Percentiles rank a stretch among this genome's conserved stretches.
phyloP scores from a whole-genome alignment of 2,888 invertebrate genomes.

The Apomyelois bistriatella region DNA sequence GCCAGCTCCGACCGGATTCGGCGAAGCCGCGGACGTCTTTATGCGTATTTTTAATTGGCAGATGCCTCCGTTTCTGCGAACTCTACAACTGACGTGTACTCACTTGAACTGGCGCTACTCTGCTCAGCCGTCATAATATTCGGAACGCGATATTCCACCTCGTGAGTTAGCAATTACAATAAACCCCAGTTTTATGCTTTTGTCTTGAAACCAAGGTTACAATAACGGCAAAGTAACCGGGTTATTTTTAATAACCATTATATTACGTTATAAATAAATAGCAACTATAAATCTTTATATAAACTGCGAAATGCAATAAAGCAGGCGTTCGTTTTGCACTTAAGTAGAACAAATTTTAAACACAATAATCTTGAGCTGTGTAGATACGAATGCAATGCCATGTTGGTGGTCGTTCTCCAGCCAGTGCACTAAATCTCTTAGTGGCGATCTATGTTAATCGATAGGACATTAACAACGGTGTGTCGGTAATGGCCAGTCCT shows the following conservation, averaged over 20 bases:
- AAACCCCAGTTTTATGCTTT: constrained; percentile 12
- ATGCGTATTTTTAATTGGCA: constrained; percentile 49
- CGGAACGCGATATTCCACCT: constrained; percentile 24
- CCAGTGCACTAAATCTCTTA: constrained; percentile 53
- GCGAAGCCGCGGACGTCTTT: constrained; percentile 17
- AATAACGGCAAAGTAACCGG: constrained; percentile 11
- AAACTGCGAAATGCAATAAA: constrained; percentile 2
- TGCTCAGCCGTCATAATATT: not conserved
- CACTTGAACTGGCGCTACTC: not conserved
- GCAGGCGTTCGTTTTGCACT: not conserved
- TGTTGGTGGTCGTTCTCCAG: constrained; percentile 32
- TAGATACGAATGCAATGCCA: constrained; percentile 33
- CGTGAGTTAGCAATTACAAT: constrained; percentile 20
- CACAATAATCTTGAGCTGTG: constrained; percentile 43
- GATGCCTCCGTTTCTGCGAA: constrained; percentile 33
- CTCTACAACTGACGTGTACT: not conserved
- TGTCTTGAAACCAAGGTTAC: constrained; percentile 9
- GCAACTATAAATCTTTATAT: not conserved
- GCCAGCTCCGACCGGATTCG: constrained; percentile 39
- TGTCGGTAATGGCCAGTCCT: constrained; percentile 69
- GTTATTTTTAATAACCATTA: constrained; percentile 12
- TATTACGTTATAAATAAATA: constrained; percentile 7
- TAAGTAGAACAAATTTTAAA: constrained; percentile 18
- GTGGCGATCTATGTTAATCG: constrained; percentile 71
- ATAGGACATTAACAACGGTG: constrained; percentile 67